Evolutionary conservation across 1,140 invertebrate species (phyloP).

Genomic region (Ips nitidus): DNA sequence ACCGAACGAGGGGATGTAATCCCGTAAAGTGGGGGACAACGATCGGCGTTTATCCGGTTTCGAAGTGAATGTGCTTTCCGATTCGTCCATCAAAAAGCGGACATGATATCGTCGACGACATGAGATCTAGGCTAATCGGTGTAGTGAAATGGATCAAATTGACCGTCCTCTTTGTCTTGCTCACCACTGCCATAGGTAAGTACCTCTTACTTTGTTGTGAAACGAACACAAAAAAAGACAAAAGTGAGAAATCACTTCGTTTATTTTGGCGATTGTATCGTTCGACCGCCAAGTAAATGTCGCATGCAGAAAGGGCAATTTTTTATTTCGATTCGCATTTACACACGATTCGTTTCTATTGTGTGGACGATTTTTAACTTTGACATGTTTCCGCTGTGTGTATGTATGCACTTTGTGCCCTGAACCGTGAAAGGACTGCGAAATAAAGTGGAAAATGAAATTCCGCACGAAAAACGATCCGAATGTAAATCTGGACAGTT

Average conservation of each 20-base stretch:
- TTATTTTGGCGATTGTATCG: neutral
- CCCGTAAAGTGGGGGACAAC: conserved; percentile 20
- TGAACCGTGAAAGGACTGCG: conserved; percentile 22
- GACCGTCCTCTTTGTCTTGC: conserved; percentile 37
- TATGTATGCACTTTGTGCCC: conserved; percentile 24
- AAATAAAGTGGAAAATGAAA: conserved; percentile 20
- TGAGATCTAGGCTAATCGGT: conserved; percentile 41
- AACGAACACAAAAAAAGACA: neutral
- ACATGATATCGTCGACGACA: conserved; percentile 46
- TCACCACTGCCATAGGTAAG: conserved; percentile 43
- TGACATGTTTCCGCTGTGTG: conserved; percentile 20
- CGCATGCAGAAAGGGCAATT: conserved; percentile 9
- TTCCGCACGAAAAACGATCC: no score
- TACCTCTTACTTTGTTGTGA: neutral
- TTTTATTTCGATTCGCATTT: conserved; percentile 29
- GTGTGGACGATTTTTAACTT: conserved; percentile 31
- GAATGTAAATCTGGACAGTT: no score
- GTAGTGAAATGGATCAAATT: conserved; percentile 42
- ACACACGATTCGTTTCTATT: conserved; percentile 28
- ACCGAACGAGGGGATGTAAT: conserved; percentile 23
- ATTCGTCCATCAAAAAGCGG: conserved; percentile 40
- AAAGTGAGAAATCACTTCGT: neutral
- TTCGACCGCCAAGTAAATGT: conserved; percentile 18
- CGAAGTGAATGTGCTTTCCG: conserved; percentile 41
- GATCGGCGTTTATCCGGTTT: conserved; percentile 31